Base-by-base conservation (phyloP, 2,888 invertebrate genomes). In the Plagiodera versicolora region DNA sequence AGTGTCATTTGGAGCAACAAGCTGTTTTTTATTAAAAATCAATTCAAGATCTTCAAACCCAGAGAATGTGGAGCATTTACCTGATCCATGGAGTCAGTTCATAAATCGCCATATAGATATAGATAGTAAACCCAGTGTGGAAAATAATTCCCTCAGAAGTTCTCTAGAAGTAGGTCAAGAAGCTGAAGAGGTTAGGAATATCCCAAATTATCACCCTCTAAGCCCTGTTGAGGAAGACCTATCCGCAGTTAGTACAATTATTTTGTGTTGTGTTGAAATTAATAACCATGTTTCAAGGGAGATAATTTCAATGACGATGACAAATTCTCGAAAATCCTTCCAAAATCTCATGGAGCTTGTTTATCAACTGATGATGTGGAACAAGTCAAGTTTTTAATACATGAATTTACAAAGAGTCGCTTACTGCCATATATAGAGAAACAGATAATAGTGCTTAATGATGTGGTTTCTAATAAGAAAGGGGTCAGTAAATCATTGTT, bases 401-500 rank as follows among this genome's bases (percentile, higher is more conserved):
- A 90, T 72, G 95, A 97, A 75, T 97, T 95, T 82, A 88, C 91
- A 61, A 84, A 89, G 11, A 88, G 91, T 73, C 92, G 94, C 18
- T 82, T 98, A 60, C 82, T 98, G 64, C 98, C 98, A 0, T 94
- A 95, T 79, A 88, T 95, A 39, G 98, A 99, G 78, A 89, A 90
- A 75, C 90, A 94, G 80, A 91, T 98, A 72, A 85, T 86, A 56
- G 84, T 87, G 60, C 80, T 95, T 44, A 89, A 88, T 74, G 95
- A 95, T 77, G 84, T 88, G 68, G 89, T 91, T 56, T 88, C 91
- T 18, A 92, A 91, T 74, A 91, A 91, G 75, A 96, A 97, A 79
- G 95, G 96, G 5, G 91, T 98, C 2, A 94, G 96, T 76, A 87
- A 95, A 75, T 95, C 96, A 0, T 82, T 98, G 65, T 86, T 98